phyloP scores from a whole-genome alignment of 35 echinoderm and acorn worm species.

The Acanthaster planci region DNA sequence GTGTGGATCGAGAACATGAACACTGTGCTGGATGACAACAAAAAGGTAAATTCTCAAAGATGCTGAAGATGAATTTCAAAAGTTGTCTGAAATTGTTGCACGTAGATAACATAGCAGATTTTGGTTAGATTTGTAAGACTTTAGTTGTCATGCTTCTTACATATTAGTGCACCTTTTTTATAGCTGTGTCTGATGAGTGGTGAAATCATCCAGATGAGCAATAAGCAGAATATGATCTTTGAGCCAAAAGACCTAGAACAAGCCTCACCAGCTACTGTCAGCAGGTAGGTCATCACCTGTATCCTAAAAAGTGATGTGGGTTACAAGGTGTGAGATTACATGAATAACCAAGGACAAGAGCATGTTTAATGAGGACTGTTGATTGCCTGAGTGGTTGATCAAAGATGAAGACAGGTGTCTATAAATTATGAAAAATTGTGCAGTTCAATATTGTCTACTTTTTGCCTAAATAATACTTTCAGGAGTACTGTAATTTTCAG shows the following conservation, averaged over 20 bases:
- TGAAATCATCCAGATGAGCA: constrained; percentile 99
- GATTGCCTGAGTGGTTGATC: too few species aligned
- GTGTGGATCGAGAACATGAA: constrained; percentile 99
- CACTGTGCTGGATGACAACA: constrained; percentile 95
- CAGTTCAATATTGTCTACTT: too few species aligned
- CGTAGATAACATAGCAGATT: neutral
- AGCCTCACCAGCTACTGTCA: constrained; percentile 97
- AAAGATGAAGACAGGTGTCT: too few species aligned
- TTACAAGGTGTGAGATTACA: too few species aligned
- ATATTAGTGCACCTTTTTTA: neutral
- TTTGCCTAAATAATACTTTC: too few species aligned
- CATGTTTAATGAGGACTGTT: too few species aligned
- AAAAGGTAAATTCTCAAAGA: constrained; percentile 61
- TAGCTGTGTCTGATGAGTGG: constrained; percentile 99
- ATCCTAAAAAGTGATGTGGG: too few species aligned
- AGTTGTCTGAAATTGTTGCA: too few species aligned
- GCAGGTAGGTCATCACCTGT: constrained; percentile 64
- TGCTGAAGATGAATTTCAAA: neutral
- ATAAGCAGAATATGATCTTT: constrained; percentile 98
- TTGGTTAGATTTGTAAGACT: neutral
- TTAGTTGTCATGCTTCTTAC: neutral
- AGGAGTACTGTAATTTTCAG: too few species aligned
- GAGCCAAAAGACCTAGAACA: constrained; percentile 94
- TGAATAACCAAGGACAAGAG: too few species aligned
- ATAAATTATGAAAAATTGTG: too few species aligned